These are phyloP conservation scores for Panurus biarmicus DNA, from an alignment of 2,113 vertebrate genomes.

Conservation along the genomic window DNA sequence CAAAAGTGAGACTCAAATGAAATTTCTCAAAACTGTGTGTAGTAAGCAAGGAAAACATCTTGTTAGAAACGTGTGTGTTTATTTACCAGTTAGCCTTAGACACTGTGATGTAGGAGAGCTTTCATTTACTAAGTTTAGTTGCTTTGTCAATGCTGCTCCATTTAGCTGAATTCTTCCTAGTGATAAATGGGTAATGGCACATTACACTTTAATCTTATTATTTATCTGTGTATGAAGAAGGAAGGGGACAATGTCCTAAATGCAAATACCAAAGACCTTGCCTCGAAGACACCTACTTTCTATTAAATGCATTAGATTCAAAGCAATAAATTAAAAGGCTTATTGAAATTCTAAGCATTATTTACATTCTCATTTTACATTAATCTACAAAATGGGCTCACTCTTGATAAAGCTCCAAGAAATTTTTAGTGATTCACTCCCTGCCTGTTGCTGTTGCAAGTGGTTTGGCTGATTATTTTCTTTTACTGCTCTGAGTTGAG, in stretches of 20 bases:
- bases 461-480: neutral
- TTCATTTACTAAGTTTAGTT: neutral
- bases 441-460: neutral
- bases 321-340: neutral
- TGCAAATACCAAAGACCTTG: neutral
- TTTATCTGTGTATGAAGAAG: neutral
- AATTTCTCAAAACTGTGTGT: neutral
- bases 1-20: neutral
- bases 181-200: neutral
- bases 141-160: neutral
- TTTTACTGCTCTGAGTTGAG: neutral
- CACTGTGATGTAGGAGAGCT: neutral
- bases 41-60: neutral
- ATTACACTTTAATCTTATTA: neutral
- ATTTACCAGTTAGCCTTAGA: neutral
- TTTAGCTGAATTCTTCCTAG: neutral
- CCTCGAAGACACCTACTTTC: neutral
- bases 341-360: neutral
- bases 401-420: neutral
- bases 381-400: neutral
- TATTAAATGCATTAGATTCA: neutral
- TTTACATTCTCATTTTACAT: neutral
- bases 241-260: neutral
- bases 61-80: neutral
- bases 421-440: neutral